phyloP scores from a whole-genome alignment of 2,888 invertebrate species.

The Plagiodera versicolora region DNA sequence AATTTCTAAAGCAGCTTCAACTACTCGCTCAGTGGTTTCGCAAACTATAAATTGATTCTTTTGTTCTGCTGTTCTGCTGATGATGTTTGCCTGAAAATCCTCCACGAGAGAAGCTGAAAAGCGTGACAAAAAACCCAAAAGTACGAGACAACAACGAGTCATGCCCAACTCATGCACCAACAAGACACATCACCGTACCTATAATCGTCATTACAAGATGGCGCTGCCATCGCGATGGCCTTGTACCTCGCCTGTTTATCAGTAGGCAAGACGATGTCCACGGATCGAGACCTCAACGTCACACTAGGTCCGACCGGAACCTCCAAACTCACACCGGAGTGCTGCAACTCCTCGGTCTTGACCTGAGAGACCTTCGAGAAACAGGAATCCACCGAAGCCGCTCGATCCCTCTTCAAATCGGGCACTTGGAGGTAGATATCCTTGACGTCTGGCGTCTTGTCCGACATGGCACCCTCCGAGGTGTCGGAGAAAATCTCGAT shows the following conservation, averaged over 20 bases:
- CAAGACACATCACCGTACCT: constrained; percentile 43
- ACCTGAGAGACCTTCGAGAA: constrained; percentile 77
- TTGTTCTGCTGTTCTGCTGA: too few relatives aligned
- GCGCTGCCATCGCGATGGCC: constrained; percentile 72
- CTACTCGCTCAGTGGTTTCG: too few relatives aligned
- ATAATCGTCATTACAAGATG: constrained; percentile 48
- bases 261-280: constrained; percentile 85
- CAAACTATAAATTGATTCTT: too few relatives aligned
- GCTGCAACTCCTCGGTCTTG: constrained; percentile 70
- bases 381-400: constrained; percentile 86
- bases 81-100: too few relatives aligned
- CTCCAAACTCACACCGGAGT: constrained; percentile 65
- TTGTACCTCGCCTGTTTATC: constrained; percentile 84
- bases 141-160: too few relatives aligned
- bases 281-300: constrained; percentile 75
- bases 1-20: too few relatives aligned
- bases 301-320: constrained; percentile 70
- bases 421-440: constrained; percentile 67
- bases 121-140: too few relatives aligned
- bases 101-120: too few relatives aligned
- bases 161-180: constrained; percentile 13
- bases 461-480: constrained; percentile 45
- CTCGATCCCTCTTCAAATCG: constrained; percentile 80
- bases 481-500: constrained; percentile 54
- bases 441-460: constrained; percentile 43